These are phyloP conservation scores for Brachypteracias leptosomus DNA, from an alignment of 2,113 vertebrate species.

Conservation along the genomic window DNA sequence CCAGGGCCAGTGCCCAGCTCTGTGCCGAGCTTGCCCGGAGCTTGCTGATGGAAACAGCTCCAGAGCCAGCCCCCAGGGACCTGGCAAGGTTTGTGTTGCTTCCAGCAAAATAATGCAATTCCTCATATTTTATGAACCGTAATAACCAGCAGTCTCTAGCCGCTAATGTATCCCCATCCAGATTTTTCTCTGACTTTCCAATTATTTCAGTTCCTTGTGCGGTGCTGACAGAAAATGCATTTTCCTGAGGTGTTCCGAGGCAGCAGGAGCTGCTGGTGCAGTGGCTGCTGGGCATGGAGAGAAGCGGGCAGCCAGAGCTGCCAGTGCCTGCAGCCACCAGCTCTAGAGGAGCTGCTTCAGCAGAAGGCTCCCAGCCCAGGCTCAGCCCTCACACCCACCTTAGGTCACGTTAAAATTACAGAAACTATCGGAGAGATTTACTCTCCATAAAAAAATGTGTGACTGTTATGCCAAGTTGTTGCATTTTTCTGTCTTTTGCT, in stretches of 20 bases:
- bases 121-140: constrained; percentile 75
- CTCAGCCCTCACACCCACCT: neutral
- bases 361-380: neutral
- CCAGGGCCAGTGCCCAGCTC: accelerated
- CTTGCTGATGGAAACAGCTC: constrained; percentile 52
- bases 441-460: neutral
- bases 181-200: constrained; percentile 40
- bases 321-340: neutral
- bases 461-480: constrained; percentile 22
- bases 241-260: neutral
- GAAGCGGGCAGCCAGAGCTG: accelerated
- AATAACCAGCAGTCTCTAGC: constrained; percentile 68
- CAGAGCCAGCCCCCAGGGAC: constrained; percentile 33
- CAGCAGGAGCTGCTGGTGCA: neutral
- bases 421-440: neutral
- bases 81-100: neutral
- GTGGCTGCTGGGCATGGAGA: neutral
- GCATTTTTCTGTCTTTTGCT: constrained; percentile 36
- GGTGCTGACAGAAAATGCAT: constrained; percentile 46
- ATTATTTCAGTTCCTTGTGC: constrained; percentile 57
- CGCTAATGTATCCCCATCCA: constrained; percentile 61
- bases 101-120: constrained; percentile 64
- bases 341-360: neutral
- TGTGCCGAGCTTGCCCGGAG: neutral
- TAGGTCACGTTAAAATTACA: neutral